Percentiles rank a stretch among this genome's conserved stretches.
Conservation (phyloP, 2,797 vertebrate species). For the Pseudocheirus occidentalis region DNA sequence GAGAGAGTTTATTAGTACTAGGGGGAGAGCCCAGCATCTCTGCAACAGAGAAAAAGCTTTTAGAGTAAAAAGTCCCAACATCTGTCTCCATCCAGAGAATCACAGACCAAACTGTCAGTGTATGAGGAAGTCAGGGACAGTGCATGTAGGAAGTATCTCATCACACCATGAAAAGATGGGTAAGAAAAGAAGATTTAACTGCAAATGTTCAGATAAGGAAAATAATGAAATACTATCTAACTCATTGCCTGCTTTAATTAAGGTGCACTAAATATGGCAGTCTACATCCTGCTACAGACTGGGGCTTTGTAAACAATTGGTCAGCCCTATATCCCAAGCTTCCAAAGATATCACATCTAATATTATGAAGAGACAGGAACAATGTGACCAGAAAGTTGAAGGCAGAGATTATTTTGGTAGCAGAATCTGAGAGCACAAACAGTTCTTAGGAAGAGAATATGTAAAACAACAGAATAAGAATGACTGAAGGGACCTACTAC, state of each 20-base stretch:
- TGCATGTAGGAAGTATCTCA: background rate
- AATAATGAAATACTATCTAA: background rate
- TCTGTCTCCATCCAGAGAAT: background rate
- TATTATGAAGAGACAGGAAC: background rate
- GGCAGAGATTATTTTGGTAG: slow-evolving; percentile 37
- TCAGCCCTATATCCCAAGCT: background rate
- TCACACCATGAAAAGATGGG: slow-evolving; percentile 15
- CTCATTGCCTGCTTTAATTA: background rate
- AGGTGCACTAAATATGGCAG: background rate
- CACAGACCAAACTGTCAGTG: slow-evolving; percentile 11
- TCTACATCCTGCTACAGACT: background rate
- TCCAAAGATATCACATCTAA: background rate
- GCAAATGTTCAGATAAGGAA: background rate
- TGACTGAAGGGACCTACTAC: slow-evolving; percentile 24
- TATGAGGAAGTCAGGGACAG: background rate
- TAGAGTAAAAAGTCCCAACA: background rate
- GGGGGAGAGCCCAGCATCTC: background rate
- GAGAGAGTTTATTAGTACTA: slow-evolving; percentile 17
- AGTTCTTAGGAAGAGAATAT: background rate
- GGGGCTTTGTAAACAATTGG: background rate
- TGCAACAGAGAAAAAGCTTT: slow-evolving; percentile 27
- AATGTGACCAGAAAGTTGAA: slow-evolving; percentile 16
- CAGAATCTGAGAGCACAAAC: background rate
- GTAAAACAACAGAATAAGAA: slow-evolving; percentile 22
- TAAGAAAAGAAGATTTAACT: slow-evolving; percentile 5